phyloP scores from a whole-genome alignment of 2,113 vertebrate species.

The Pedionomus torquatus region DNA sequence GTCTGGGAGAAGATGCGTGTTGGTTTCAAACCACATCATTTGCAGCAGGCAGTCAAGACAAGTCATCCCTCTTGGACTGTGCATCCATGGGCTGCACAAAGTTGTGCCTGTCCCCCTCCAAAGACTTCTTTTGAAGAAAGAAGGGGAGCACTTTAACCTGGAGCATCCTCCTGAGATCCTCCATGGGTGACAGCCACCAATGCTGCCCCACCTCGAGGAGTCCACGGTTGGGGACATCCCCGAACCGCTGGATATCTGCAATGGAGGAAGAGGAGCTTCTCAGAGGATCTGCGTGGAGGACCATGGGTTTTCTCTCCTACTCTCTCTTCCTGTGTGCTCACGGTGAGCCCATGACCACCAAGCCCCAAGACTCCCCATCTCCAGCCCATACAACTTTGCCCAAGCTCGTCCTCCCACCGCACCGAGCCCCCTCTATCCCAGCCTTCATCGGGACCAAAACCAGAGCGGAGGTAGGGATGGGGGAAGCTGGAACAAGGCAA shows the following conservation, averaged over 20 bases:
- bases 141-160: not conserved
- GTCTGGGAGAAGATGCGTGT: accelerated
- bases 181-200: not conserved
- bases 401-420: accelerated
- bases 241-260: accelerated
- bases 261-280: not conserved
- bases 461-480: not conserved
- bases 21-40: not conserved
- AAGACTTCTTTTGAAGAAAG: no score
- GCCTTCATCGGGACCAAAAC: not conserved
- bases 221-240: accelerated
- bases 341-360: slow-evolving; percentile 15
- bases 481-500: not conserved
- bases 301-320: not conserved
- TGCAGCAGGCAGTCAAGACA: not conserved
- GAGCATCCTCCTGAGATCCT: not conserved
- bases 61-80: not conserved
- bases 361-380: not conserved
- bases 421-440: not conserved
- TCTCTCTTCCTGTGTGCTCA: not conserved
- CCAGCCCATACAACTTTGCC: not conserved
- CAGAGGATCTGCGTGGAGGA: not conserved
- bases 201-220: not conserved
- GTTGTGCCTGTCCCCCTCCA: not conserved
- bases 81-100: not conserved